phyloP scores from a whole-genome alignment of 2,113 vertebrate species.

The Salvelinus fontinalis region DNA sequence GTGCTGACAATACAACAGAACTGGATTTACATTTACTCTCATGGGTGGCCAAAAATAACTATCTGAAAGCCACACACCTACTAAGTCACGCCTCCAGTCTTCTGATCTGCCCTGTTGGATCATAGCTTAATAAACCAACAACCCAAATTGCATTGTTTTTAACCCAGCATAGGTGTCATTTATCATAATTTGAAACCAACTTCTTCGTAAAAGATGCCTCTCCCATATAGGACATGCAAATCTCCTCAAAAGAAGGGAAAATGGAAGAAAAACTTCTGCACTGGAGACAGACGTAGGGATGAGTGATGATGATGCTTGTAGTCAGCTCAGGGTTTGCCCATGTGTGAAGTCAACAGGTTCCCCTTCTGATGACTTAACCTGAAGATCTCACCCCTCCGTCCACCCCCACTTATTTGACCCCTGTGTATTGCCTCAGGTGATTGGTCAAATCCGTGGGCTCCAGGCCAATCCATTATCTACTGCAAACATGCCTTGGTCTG shows the following conservation, averaged over 20 bases:
- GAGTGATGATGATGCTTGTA: too few species aligned
- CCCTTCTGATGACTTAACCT: background rate
- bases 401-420: constrained; percentile 5
- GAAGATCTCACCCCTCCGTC: constrained; percentile 11
- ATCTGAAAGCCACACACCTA: too few species aligned
- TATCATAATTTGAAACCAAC: constrained; percentile 58
- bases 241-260: background rate
- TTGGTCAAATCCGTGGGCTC: constrained; percentile 26
- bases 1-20: too few species aligned
- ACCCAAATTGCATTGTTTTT: too few species aligned
- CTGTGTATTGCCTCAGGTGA: constrained; percentile 21
- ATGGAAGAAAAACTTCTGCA: background rate
- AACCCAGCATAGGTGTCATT: constrained; percentile 47
- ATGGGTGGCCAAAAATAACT: too few species aligned
- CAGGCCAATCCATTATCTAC: constrained; percentile 37
- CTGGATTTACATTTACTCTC: too few species aligned
- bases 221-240: background rate
- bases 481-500: constrained; percentile 19
- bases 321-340: too few species aligned
- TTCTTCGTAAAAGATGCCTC: constrained; percentile 44
- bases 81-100: too few species aligned
- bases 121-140: too few species aligned
- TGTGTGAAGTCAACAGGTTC: too few species aligned
- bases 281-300: too few species aligned
- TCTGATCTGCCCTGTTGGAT: too few species aligned